Evolutionary conservation across 2,888 invertebrate genomes (phyloP).

Genomic region (Malthinus seriepunctatus): DNA sequence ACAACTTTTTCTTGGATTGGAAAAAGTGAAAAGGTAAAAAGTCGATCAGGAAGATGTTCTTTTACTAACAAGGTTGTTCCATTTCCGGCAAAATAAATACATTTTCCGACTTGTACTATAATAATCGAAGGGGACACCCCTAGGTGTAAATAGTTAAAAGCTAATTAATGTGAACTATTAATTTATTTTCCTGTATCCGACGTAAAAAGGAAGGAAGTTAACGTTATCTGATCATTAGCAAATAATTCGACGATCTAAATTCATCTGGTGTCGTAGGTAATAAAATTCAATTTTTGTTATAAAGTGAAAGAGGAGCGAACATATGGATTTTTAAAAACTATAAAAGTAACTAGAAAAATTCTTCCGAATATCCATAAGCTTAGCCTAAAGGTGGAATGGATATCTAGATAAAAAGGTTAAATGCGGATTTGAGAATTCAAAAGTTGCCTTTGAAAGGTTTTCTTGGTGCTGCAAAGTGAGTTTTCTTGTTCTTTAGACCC

Average conservation of each 20-base stretch:
- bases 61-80: too few relatives aligned
- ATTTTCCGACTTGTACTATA: too few relatives aligned
- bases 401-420: conserved; percentile 26
- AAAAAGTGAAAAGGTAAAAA: too few relatives aligned
- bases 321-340: background rate
- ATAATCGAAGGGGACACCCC: too few relatives aligned
- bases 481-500: conserved; percentile 37
- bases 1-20: too few relatives aligned
- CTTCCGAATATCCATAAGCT: background rate
- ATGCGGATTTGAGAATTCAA: conserved; percentile 30
- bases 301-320: too few relatives aligned
- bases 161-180: background rate
- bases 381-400: conserved; percentile 2
- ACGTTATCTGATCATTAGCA: too few relatives aligned
- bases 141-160: too few relatives aligned
- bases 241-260: background rate
- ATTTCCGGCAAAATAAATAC: too few relatives aligned
- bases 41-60: too few relatives aligned
- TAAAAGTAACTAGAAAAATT: conserved; percentile 5
- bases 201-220: background rate
- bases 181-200: conserved; percentile 1
- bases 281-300: too few relatives aligned
- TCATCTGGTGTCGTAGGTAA: background rate
- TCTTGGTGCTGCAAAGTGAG: conserved; percentile 37
- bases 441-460: conserved; percentile 37